Evolutionary conservation across 2,113 vertebrate genomes (phyloP).

Genomic region (Odocoileus hemionus): DNA sequence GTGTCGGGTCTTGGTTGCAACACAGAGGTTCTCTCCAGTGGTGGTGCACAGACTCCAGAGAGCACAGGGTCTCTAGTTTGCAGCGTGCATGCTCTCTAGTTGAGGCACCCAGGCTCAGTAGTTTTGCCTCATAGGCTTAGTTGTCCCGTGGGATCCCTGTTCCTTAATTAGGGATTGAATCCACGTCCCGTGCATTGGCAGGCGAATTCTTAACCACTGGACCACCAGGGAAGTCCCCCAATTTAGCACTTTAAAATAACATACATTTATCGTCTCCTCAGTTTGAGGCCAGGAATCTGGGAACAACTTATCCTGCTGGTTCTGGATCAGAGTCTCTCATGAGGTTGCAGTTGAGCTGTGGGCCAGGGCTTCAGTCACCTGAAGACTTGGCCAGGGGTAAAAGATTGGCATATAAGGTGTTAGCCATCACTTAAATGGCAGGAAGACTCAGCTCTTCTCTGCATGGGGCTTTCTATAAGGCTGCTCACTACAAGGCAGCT

Average conservation of each 20-base stretch:
- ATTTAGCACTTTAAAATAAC: background rate
- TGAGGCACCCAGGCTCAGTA: background rate
- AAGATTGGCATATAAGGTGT: accelerated
- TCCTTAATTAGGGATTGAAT: background rate
- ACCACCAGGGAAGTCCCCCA: background rate
- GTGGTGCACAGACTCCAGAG: background rate
- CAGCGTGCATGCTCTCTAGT: background rate
- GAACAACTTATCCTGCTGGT: too few species aligned
- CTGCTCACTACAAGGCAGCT: background rate
- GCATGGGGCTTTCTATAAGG: background rate
- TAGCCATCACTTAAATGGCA: background rate
- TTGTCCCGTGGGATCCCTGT: background rate
- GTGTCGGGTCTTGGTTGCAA: background rate
- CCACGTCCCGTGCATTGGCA: background rate
- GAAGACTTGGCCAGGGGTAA: background rate
- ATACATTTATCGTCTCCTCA: background rate
- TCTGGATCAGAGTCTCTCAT: background rate
- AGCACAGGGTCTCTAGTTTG: background rate
- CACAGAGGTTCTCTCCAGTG: background rate
- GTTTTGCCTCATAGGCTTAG: background rate
- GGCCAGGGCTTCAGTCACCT: background rate
- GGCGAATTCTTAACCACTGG: background rate
- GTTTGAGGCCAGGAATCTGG: background rate
- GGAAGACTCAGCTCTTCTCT: background rate
- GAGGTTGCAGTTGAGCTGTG: background rate